phyloP scores from a whole-genome alignment of 2,113 vertebrate genomes.

The Syngnathus scovelli region DNA sequence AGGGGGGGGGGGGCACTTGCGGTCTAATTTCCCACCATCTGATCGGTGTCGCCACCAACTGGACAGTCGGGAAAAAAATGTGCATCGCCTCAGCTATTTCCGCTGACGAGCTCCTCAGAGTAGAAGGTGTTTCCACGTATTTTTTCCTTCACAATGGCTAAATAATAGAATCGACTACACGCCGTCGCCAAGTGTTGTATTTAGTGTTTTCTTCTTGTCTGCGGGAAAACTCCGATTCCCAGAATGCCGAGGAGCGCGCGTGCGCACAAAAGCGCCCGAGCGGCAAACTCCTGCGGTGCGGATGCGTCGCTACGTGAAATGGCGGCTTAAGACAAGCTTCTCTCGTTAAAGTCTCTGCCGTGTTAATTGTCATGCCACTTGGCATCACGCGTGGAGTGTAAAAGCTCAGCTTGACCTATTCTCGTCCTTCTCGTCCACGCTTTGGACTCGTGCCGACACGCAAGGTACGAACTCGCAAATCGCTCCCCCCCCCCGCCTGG shows the following conservation, averaged over 20 bases:
- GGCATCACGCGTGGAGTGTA: background rate
- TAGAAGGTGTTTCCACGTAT: no score
- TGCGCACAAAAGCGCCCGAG: constrained; percentile 24
- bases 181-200: no score
- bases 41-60: background rate
- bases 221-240: constrained; percentile 61
- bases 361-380: background rate
- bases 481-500: background rate
- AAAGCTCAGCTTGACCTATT: background rate
- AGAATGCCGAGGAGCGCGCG: constrained; percentile 19
- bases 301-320: constrained; percentile 68
- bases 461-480: constrained; percentile 31
- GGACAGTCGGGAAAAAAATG: background rate
- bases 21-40: background rate
- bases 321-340: constrained; percentile 57
- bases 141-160: no score
- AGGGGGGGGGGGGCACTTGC: no score
- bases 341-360: constrained; percentile 26
- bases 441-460: constrained; percentile 4
- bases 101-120: no score
- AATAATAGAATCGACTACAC: no score
- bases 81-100: no score
- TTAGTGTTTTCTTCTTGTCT: no score
- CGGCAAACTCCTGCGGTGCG: constrained; percentile 57
- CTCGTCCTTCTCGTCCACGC: background rate